Evolutionary conservation across 2,888 invertebrate genomes (phyloP).

Genomic region (Rhagium mordax): DNA sequence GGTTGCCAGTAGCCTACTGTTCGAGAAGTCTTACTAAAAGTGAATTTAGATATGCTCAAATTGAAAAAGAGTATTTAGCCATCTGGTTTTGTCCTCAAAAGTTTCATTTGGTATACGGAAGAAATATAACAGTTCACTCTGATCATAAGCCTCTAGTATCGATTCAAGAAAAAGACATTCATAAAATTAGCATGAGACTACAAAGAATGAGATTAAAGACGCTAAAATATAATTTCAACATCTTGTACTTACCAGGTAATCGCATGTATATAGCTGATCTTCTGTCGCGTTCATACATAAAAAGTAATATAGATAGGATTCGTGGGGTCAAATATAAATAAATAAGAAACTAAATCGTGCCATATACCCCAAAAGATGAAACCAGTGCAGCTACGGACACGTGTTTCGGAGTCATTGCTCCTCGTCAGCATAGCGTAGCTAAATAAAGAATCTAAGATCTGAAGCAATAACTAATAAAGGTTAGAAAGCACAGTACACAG

Average conservation of each 20-base stretch:
- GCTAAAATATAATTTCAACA: constrained; percentile 49
- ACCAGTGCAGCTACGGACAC: too few species aligned
- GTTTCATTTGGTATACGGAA: constrained; percentile 61
- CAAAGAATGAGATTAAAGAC: constrained; percentile 50
- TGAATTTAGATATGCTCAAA: constrained; percentile 56
- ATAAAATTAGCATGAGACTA: constrained; percentile 35
- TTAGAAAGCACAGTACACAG: too few species aligned
- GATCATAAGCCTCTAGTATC: constrained; percentile 59
- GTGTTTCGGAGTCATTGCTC: too few species aligned
- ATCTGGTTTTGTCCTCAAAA: constrained; percentile 58
- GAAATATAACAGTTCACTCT: constrained; percentile 51
- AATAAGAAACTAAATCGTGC: too few species aligned
- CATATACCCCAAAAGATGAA: too few species aligned
- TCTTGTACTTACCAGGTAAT: constrained; percentile 54
- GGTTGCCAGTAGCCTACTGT: constrained; percentile 52
- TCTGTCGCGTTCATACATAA: constrained; percentile 26
- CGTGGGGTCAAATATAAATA: too few species aligned
- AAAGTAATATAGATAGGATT: background rate
- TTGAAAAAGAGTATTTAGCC: constrained; percentile 57
- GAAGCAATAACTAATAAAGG: too few species aligned
- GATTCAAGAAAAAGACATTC: constrained; percentile 45
- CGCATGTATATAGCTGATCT: constrained; percentile 43
- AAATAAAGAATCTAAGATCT: too few species aligned
- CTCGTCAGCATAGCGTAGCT: too few species aligned
- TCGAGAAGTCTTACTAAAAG: constrained; percentile 54